Base-by-base conservation (phyloP, 2,888 invertebrate genomes). In the Dynastes hyllus region DNA sequence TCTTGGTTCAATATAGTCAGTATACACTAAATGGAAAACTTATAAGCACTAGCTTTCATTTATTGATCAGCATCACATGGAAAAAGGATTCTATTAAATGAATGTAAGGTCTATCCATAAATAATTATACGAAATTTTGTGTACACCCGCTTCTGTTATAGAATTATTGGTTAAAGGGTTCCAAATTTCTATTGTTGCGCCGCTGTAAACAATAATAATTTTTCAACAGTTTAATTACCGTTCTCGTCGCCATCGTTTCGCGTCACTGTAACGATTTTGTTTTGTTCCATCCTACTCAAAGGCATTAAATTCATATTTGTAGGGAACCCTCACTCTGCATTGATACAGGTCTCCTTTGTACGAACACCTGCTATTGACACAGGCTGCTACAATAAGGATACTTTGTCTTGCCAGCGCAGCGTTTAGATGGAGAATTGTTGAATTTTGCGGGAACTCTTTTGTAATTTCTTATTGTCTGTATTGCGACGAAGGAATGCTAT, bases 311-410 rank as follows among this genome's bases (percentile, higher is more conserved):
- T 51, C 50, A 69, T 51, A 22, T 51, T 69, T 69, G 50, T 27
- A 16, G 69, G 27, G 63, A 37, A 29, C 63, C 32, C 63, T 63
- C 63, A 3, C 55, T 29, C 63, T 63, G 32, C 63, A 63, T 63
- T 63, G 63, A 63, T 63, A 63, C 63, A 63, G 63, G 63, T 63
- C 63, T 32, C 63, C 32, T 63, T 63, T 63, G 63, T 63, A 29
- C 27, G 32, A 63, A 63, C 63, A 63, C 63, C 63, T 63, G 63
- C 63, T 32, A 29, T 63, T 63, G 63, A 63, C 63, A 63, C 63
- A 32, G 27, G 63, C 63, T 11, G 29, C 63, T 32, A 32, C 32
- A 63, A 63, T 63, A 63, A 22, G 29, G 32, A 63, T 63, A 27
- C 63, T 63, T 63, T 63, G 63, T 63, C 63, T 63, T 63, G 63